Percentiles rank a stretch among this genome's conserved stretches.
phyloP scores from a whole-genome alignment of 2,888 invertebrate genomes.

The Lissonota sp. region DNA sequence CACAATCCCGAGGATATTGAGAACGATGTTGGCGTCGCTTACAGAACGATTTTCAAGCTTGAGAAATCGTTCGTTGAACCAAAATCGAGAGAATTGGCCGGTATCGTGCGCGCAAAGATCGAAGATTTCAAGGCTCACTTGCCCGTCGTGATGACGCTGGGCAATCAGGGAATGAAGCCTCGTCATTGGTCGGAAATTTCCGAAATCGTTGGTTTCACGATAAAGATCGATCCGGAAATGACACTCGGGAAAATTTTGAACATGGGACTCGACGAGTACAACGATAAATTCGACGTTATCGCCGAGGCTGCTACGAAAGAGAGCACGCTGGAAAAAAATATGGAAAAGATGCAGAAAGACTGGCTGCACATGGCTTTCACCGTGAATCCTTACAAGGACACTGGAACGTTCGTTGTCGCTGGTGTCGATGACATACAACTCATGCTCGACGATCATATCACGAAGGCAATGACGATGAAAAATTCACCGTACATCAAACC shows the following conservation, averaged over 20 bases:
- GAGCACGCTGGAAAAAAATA: constrained; percentile 93
- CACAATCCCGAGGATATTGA: constrained; percentile 97
- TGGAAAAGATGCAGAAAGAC: constrained; percentile 95
- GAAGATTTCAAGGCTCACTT: constrained; percentile 93
- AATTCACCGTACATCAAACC: constrained; percentile 98
- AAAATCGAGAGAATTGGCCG: constrained; percentile 89
- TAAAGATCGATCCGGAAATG: constrained; percentile 92
- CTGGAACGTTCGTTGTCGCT: constrained; percentile 95
- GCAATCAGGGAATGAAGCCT: constrained; percentile 96
- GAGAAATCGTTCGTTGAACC: constrained; percentile 94
- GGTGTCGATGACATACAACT: constrained; percentile 97
- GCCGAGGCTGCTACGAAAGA: constrained; percentile 98
- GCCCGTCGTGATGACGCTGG: constrained; percentile 95
- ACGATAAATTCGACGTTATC: constrained; percentile 94
- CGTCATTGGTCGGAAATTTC: constrained; percentile 98
- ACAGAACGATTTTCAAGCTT: constrained; percentile 91
- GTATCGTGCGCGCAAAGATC: constrained; percentile 88
- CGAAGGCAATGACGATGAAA: constrained; percentile 98
- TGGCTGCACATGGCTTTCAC: constrained; percentile 93
- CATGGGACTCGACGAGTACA: constrained; percentile 93
- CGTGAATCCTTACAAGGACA: constrained; percentile 92
- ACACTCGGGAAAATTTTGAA: constrained; percentile 94
- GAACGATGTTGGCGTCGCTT: constrained; percentile 88
- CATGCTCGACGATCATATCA: constrained; percentile 96
- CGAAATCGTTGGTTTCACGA: constrained; percentile 95